phyloP scores from a whole-genome alignment of 2,797 vertebrate species.

The Coreius guichenoti region DNA sequence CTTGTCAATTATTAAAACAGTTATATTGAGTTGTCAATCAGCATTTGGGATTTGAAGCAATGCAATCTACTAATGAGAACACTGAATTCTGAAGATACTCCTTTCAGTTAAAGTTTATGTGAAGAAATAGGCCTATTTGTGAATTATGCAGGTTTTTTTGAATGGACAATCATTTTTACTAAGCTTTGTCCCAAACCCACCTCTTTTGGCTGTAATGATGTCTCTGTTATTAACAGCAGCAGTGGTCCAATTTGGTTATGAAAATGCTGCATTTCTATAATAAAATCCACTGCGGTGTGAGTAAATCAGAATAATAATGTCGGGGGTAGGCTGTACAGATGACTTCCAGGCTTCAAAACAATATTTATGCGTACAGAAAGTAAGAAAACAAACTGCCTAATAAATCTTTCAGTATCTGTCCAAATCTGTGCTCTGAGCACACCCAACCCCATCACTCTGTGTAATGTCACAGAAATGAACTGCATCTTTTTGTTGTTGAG shows the following conservation, averaged over 20 bases:
- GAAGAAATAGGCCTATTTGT: background rate
- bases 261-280: background rate
- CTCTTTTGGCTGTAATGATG: background rate
- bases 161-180: background rate
- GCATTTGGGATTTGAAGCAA: background rate
- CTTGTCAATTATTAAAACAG: background rate
- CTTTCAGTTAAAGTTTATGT: background rate
- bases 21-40: background rate
- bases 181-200: background rate
- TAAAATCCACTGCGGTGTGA: constrained; percentile 3
- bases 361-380: background rate
- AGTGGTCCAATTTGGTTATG: background rate
- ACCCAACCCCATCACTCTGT: constrained; percentile 1
- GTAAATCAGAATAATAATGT: constrained; percentile 35
- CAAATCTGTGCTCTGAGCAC: background rate
- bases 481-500: constrained; percentile 6
- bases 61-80: background rate
- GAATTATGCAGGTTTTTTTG: background rate
- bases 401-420: constrained; percentile 14
- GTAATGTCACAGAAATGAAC: background rate
- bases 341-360: background rate
- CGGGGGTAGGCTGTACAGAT: background rate
- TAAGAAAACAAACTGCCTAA: background rate
- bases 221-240: constrained; percentile 3
- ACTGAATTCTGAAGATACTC: background rate